Evolutionary conservation across 2,797 vertebrate species (phyloP), one percentile per base, ranked within the genome.

Genomic region (Coreius guichenoti): DNA sequence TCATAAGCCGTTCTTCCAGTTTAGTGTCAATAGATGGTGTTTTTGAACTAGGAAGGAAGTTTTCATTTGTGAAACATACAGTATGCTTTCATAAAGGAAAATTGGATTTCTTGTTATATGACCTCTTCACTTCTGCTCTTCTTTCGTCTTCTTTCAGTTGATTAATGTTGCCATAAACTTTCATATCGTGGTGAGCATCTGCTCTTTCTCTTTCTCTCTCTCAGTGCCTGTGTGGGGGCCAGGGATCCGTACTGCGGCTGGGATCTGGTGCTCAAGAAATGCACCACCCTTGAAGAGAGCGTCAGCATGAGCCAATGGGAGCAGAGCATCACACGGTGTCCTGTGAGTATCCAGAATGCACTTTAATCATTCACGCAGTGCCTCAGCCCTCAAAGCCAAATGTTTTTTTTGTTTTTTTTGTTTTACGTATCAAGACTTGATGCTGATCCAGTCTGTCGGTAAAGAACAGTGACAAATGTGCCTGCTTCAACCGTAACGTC

Each of bases 221-320:
- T 29, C 93, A 99, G 98, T 78, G 91, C 97, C 21, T 99, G 98
- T 86, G 94, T 97, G 29, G 97, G 97, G 81, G 98, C 98, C 80
- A 96, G 98, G 86, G 98, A 99, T 92, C 98, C 98, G 0, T 99
- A 99, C 75, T 99, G 98, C 73, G 98, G 98, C 82, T 99, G 98
- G 98, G 98, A 99, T 83, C 82, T 96, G 90, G 92, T 97, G 87
- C 93, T 97, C 92, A 98, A 97, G 94, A 98, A 96, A 84, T 99
- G 98, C 83, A 98, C 97, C 17, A 97, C 97, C 0, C 93, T 99
- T 87, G 98, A 99, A 92, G 96, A 98, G 89, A 99, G 98, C 84
- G 94, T 98, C 89, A 96, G 96, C 90, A 99, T 99, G 98, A 97
- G 95, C 75, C 97, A 98, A 82, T 99, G 98, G 98, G 97, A 99